Base-by-base conservation (phyloP, 2,888 invertebrate species). In the Nephrocerus scutellatus region DNA sequence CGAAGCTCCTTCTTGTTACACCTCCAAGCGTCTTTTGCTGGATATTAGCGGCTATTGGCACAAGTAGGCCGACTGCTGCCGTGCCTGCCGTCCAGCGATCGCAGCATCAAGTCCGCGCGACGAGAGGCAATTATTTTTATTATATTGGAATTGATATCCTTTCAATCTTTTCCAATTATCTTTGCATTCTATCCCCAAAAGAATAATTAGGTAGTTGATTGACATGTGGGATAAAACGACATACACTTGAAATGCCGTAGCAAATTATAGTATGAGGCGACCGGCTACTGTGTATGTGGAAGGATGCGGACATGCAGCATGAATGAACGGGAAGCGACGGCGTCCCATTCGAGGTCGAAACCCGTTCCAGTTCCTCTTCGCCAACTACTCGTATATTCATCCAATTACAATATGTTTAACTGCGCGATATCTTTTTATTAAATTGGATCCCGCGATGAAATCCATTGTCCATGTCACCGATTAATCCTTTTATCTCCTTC, bases 181-280 rank as follows among this genome's bases (percentile, higher is more conserved):
- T 63, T 63, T 63, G 61, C 66, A 65, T 66, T 63, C 61, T 57
- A 50, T 54, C 51, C 52, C 53, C 56, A 50, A 51, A 54, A 60
- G 64, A 66, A 64, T 64, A 64, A 64, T 64, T 64, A 64, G 66
- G 64, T 57, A 58, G 54, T 62, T 66, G 64, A 64, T 64, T 64
- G 64, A 64, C 64, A 64, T 57, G 62, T 56, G 61, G 64, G 64
- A 64, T 64, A 64, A 64, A 66, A 56, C 57, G 64, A 66, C 66
- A 65, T 63, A 65, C 64, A 60, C 66, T 63, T 60, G 64, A 66
- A 60, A 64, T 66, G 64, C 66, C 58, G 55, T 56, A 64, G 64
- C 64, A 64, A 64, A 66, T 64, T 64, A 64, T 65, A 38, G 46
- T 46, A 44, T 32, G 36, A 30, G 31, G 24, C 57, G 56, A 57